Percentiles rank a stretch among this genome's conserved stretches.
Conservation (phyloP, 1,140 invertebrate genomes). For the Hormaphis cornu region DNA sequence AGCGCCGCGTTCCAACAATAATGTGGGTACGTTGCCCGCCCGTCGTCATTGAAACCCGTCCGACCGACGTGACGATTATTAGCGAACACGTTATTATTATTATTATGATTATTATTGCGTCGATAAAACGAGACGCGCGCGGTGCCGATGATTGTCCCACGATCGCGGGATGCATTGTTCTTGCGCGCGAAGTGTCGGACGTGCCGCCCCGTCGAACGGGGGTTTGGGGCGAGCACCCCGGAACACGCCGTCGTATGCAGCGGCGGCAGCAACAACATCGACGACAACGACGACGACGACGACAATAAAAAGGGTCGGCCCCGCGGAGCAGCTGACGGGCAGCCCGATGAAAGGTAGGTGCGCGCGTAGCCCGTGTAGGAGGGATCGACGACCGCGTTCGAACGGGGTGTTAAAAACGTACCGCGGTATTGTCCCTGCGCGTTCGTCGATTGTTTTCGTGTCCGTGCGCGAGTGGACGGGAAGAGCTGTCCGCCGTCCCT, state of each 20-base stretch:
- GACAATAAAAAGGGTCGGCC: conserved; percentile 7
- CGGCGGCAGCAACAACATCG: no score
- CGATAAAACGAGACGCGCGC: conserved; percentile 21
- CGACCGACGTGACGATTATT: no score
- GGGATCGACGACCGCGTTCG: conserved; percentile 10
- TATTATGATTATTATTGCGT: not conserved
- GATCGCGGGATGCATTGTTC: not conserved
- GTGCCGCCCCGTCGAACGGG: not conserved
- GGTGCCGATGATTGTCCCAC: not conserved
- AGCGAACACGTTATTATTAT: not conserved
- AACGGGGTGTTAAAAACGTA: conserved; percentile 23
- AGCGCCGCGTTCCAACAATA: no score
- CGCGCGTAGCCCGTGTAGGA: not conserved
- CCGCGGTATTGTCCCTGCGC: not conserved
- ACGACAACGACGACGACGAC: no score
- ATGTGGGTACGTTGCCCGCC: no score
- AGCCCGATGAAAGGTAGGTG: conserved; percentile 1
- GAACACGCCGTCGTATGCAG: no score
- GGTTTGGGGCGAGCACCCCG: not conserved
- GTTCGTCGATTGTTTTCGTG: not conserved
- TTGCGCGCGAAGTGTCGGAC: not conserved
- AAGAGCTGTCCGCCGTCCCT: no score
- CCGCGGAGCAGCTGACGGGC: conserved; percentile 16
- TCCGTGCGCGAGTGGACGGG: not conserved
- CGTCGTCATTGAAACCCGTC: no score